Evolutionary conservation across 2,797 vertebrate genomes (phyloP).

Genomic region (Gymnocypris eckloni): DNA sequence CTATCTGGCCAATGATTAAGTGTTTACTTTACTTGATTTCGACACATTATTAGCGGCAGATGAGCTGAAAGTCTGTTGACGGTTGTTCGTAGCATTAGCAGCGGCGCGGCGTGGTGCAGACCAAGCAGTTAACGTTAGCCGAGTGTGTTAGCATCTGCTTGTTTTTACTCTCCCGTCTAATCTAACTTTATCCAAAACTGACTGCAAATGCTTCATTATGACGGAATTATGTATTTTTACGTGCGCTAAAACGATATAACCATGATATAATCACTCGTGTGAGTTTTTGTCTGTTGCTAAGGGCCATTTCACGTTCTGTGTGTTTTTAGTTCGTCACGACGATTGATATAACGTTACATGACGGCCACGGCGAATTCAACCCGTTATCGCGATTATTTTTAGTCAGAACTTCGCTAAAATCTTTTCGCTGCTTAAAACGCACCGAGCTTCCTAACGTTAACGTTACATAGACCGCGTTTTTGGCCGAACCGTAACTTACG

Average conservation of each 20-base stretch:
- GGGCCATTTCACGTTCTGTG: background rate
- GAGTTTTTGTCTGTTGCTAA: background rate
- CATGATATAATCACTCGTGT: background rate
- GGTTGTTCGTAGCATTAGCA: slow-evolving; percentile 36
- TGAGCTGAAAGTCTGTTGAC: background rate
- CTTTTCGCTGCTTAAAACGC: background rate
- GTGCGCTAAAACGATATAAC: too few relatives aligned
- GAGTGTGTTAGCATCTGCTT: slow-evolving; percentile 40
- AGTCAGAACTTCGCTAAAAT: background rate
- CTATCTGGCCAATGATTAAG: background rate
- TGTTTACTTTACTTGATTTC: background rate
- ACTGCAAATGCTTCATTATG: background rate
- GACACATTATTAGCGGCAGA: background rate
- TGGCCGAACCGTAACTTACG: background rate
- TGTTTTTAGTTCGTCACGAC: background rate
- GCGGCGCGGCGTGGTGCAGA: slow-evolving; percentile 32
- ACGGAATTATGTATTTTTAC: background rate
- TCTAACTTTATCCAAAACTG: background rate
- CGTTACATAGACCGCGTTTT: background rate
- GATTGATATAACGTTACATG: too few relatives aligned
- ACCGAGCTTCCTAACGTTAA: too few relatives aligned
- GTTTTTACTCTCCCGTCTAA: background rate
- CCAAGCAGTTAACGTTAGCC: slow-evolving; percentile 31
- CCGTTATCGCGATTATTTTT: background rate
- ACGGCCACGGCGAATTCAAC: background rate